phyloP scores from a whole-genome alignment of 2,113 vertebrate species.

The Lucifuga dentata region DNA sequence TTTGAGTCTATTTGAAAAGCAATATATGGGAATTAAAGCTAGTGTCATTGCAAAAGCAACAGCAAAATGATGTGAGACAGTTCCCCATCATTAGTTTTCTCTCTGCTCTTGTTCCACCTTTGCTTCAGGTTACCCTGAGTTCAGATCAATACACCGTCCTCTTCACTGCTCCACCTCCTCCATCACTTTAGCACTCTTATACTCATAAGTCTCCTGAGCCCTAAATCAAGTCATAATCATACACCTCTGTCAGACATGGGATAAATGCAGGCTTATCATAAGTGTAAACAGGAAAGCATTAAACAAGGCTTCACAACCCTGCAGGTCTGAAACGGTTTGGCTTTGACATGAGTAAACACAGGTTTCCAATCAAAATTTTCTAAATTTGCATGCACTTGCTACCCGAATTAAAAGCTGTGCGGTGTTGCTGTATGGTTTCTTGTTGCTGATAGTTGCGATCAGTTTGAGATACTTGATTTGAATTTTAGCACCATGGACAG shows the following conservation, averaged over 20 bases:
- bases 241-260: neutral
- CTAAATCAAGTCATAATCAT: conserved; percentile 2
- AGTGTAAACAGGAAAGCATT: neutral
- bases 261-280: neutral
- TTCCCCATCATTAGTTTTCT: conserved; percentile 58
- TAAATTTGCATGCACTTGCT: too few species aligned
- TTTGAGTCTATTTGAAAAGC: too few species aligned
- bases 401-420: too few species aligned
- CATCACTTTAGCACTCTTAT: conserved; percentile 21
- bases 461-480: too few species aligned
- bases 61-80: conserved; percentile 23
- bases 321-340: neutral
- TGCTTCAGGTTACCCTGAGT: conserved; percentile 32
- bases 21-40: too few species aligned
- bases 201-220: neutral
- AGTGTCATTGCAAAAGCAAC: conserved; percentile 28
- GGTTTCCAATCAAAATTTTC: too few species aligned
- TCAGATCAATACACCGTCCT: conserved; percentile 49
- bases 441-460: too few species aligned
- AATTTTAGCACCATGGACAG: too few species aligned
- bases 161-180: conserved; percentile 5
- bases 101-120: conserved; percentile 11
- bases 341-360: too few species aligned
- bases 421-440: too few species aligned
- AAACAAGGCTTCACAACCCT: neutral